Evolutionary conservation across 2,797 vertebrate genomes (phyloP).

Genomic region (Glossophaga mutica): DNA sequence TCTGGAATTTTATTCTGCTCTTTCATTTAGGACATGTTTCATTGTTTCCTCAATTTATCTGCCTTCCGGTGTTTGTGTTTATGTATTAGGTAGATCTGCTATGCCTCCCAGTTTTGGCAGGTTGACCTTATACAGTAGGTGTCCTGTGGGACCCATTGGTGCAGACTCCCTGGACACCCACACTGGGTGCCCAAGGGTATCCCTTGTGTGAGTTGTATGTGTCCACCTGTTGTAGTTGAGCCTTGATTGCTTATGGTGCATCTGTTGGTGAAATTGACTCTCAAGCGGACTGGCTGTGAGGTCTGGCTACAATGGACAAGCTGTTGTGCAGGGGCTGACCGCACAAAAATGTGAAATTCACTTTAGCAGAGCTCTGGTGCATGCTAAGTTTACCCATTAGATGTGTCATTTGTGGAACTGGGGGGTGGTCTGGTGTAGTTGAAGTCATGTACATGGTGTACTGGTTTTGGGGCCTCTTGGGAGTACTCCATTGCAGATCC

Average conservation of each 20-base stretch:
- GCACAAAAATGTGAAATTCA: not conserved
- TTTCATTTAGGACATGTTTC: not conserved
- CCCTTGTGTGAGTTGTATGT: not conserved
- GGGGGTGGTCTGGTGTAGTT: not conserved
- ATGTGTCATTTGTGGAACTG: not conserved
- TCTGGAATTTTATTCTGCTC: not conserved
- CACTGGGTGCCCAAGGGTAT: not conserved
- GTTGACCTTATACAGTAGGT: not conserved
- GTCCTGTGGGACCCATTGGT: not conserved
- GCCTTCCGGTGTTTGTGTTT: not conserved
- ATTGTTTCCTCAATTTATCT: not conserved
- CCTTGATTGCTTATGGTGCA: not conserved
- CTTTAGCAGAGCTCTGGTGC: not conserved
- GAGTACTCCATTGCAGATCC: not conserved
- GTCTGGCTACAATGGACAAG: not conserved
- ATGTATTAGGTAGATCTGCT: not conserved
- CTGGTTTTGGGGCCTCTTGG: not conserved
- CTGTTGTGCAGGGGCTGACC: too few species aligned
- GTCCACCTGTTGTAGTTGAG: not conserved
- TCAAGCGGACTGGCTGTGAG: not conserved
- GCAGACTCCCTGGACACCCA: not conserved
- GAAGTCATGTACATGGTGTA: not conserved
- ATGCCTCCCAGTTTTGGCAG: not conserved
- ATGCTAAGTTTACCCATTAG: not conserved
- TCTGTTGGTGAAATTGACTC: not conserved